Conservation (phyloP, 2,888 invertebrate genomes). For the Hyles lineata region DNA sequence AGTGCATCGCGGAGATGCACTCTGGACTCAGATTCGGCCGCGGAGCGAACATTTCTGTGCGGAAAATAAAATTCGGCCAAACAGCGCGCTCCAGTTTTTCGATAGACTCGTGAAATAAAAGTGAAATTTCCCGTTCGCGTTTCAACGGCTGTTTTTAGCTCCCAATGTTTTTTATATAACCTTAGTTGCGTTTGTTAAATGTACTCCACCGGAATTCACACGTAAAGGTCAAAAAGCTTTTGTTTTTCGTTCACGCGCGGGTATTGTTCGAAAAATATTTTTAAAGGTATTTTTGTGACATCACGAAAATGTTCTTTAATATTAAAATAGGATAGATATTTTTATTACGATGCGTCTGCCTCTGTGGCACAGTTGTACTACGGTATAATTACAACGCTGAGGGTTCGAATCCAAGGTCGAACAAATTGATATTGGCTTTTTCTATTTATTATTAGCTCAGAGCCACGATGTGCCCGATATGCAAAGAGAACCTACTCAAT, state of each 20-base stretch:
- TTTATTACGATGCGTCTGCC: no score
- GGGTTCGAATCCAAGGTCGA: no score
- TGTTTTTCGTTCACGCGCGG: not conserved
- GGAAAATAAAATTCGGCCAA: constrained; percentile 15
- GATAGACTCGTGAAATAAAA: constrained; percentile 24
- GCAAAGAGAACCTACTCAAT: no score
- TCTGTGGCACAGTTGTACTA: no score
- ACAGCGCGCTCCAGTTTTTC: not conserved
- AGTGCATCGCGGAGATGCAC: constrained; percentile 13
- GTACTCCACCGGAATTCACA: constrained; percentile 5
- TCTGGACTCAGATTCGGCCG: not conserved
- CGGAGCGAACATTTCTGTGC: not conserved
- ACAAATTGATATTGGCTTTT: no score
- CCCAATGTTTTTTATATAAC: constrained; percentile 2
- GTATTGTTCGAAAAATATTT: not conserved
- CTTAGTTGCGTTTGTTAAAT: constrained; percentile 5
- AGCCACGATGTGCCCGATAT: no score
- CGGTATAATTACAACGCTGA: no score
- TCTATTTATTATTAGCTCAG: no score
- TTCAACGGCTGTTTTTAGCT: constrained; percentile 22
- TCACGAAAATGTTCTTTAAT: not conserved
- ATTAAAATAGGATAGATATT: not conserved
- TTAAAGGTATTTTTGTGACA: no score
- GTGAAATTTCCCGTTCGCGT: constrained; percentile 21
- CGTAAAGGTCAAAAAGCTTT: constrained; percentile 5